Conservation (phyloP, 2,888 invertebrate genomes). For the Heliconius hortense region DNA sequence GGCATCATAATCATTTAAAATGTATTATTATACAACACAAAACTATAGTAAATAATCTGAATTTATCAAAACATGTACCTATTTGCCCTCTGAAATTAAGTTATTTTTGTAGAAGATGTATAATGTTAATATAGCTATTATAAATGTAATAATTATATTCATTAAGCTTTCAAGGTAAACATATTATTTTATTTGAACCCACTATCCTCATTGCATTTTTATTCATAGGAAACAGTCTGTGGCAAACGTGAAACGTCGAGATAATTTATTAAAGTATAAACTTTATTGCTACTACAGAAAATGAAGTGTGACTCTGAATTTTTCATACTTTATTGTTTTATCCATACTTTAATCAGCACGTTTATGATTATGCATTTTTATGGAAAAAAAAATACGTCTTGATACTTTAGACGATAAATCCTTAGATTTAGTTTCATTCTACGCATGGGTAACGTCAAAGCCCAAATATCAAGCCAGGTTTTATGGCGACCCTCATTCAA, state of each 20-base stretch:
- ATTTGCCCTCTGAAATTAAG: too few species aligned
- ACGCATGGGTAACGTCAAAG: constrained; percentile 27
- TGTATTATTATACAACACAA: too few species aligned
- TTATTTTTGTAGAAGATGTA: background rate
- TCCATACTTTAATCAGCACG: background rate
- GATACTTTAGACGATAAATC: background rate
- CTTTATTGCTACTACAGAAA: background rate
- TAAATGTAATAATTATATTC: background rate
- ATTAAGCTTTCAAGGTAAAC: too few species aligned
- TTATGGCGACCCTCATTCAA: constrained; percentile 38
- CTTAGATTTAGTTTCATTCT: constrained; percentile 5
- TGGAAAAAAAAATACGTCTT: background rate
- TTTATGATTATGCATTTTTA: background rate
- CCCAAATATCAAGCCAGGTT: constrained; percentile 38
- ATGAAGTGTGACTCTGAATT: background rate
- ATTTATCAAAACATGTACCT: too few species aligned
- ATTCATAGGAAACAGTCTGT: background rate
- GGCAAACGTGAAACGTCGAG: background rate
- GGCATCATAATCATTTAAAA: too few species aligned
- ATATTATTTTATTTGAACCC: background rate
- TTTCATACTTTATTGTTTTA: background rate
- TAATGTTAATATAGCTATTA: background rate
- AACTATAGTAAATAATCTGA: too few species aligned
- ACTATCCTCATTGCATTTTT: background rate
- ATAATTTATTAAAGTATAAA: background rate